phyloP scores from a whole-genome alignment of 64 coral and sea anemone species.

The Porites australiensis region DNA sequence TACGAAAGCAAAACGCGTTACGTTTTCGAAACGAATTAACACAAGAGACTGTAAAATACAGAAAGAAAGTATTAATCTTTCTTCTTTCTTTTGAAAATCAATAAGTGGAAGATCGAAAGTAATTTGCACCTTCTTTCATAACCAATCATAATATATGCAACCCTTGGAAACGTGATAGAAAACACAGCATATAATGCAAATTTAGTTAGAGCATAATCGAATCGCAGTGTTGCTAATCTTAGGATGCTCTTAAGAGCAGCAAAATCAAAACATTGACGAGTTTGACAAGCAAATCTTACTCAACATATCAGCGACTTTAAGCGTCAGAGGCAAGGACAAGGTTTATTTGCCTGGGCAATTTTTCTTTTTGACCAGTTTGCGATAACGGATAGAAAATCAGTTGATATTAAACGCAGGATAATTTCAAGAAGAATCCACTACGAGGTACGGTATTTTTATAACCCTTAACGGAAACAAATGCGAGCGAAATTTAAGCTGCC shows the following conservation, averaged over 20 bases:
- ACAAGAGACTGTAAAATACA: neutral
- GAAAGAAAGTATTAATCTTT: neutral
- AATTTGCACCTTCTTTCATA: neutral
- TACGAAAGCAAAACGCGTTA: too few species aligned
- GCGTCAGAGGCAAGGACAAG: neutral
- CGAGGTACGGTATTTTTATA: neutral
- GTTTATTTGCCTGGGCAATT: neutral
- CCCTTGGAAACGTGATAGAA: neutral
- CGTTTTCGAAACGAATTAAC: neutral
- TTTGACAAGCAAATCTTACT: neutral
- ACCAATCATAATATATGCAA: slow-evolving; percentile 31
- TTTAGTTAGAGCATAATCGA: neutral
- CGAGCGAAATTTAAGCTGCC: neutral
- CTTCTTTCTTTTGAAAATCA: neutral
- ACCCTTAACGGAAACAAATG: neutral
- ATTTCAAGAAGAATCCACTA: neutral
- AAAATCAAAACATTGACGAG: neutral
- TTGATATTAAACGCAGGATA: neutral
- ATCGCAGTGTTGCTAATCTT: neutral
- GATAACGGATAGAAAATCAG: slow-evolving; percentile 7
- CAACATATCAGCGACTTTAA: neutral
- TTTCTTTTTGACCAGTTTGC: neutral
- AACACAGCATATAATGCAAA: neutral
- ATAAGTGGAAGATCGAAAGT: neutral
- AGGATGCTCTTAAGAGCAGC: neutral